A percentile compares a stretch with the other conserved stretches of the same genome.
Evolutionary conservation across 2,113 vertebrate genomes (phyloP).

Genomic region (Anguilla rostrata): DNA sequence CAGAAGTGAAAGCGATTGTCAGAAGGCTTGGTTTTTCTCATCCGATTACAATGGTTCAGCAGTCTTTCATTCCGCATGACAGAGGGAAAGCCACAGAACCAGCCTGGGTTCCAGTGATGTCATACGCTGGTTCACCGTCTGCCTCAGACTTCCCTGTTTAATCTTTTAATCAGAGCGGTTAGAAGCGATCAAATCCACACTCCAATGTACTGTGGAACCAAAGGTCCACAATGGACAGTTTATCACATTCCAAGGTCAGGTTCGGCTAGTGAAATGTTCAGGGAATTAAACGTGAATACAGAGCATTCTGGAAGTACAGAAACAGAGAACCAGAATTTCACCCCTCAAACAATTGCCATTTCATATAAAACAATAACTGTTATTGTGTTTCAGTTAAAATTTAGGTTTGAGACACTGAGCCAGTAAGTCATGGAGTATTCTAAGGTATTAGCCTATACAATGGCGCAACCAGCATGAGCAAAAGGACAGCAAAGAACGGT

Average conservation of each 20-base stretch:
- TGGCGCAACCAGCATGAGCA: neutral
- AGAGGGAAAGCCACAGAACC: slow-evolving; percentile 32
- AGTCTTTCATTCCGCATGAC: slow-evolving; percentile 12
- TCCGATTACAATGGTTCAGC: slow-evolving; percentile 13
- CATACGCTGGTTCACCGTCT: slow-evolving; percentile 2
- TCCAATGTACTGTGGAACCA: neutral
- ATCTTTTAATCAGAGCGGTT: slow-evolving; percentile 37
- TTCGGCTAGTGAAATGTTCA: neutral
- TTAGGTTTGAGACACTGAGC: neutral
- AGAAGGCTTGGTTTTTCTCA: slow-evolving; percentile 23
- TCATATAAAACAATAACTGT: neutral
- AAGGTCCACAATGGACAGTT: neutral
- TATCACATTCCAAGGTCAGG: neutral
- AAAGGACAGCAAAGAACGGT: neutral
- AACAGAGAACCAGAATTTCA: neutral
- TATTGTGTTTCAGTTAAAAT: neutral
- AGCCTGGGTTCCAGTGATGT: slow-evolving; percentile 17
- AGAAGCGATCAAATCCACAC: slow-evolving; percentile 1
- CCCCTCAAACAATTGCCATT: neutral
- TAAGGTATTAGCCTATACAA: neutral
- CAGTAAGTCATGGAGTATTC: neutral
- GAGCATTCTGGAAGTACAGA: neutral
- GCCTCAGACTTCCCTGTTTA: slow-evolving; percentile 30
- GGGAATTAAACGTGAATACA: too few species aligned
- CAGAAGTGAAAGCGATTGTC: slow-evolving; percentile 21